Evolutionary conservation across 2,888 invertebrate genomes (phyloP).

Genomic region (Saturnia pavonia): DNA sequence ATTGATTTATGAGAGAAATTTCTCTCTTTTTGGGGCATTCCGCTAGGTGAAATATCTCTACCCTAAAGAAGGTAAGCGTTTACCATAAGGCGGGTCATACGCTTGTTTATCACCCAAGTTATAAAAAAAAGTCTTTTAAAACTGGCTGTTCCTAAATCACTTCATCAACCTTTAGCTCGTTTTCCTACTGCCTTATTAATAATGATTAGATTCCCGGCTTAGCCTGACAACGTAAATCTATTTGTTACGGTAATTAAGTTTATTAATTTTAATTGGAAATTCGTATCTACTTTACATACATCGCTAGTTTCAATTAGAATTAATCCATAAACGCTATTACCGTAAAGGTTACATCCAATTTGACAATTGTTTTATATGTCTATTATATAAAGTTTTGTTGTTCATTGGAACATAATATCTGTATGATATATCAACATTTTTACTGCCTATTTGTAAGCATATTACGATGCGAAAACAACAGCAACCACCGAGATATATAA

Average conservation of each 20-base stretch:
- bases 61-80: too few species aligned
- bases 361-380: not conserved
- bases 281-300: slow-evolving; percentile 4
- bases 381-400: not conserved
- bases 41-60: too few species aligned
- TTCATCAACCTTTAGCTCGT: not conserved
- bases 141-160: too few species aligned
- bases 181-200: not conserved
- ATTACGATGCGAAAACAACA: too few species aligned
- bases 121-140: too few species aligned
- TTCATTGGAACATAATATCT: not conserved
- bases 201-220: not conserved
- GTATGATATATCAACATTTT: too few species aligned
- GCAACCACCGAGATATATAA: too few species aligned
- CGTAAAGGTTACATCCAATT: slow-evolving; percentile 5
- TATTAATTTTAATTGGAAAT: slow-evolving; percentile 16
- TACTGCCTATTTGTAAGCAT: too few species aligned
- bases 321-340: slow-evolving; percentile 9
- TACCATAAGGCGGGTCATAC: too few species aligned
- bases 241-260: slow-evolving; percentile 8
- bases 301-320: slow-evolving; percentile 9
- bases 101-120: too few species aligned
- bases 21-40: too few species aligned
- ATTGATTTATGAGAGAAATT: too few species aligned
- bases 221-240: not conserved